Evolutionary conservation across 1,140 invertebrate species (phyloP), one percentile per base, ranked within the genome.

Genomic region (Lasioglossum albipes): DNA sequence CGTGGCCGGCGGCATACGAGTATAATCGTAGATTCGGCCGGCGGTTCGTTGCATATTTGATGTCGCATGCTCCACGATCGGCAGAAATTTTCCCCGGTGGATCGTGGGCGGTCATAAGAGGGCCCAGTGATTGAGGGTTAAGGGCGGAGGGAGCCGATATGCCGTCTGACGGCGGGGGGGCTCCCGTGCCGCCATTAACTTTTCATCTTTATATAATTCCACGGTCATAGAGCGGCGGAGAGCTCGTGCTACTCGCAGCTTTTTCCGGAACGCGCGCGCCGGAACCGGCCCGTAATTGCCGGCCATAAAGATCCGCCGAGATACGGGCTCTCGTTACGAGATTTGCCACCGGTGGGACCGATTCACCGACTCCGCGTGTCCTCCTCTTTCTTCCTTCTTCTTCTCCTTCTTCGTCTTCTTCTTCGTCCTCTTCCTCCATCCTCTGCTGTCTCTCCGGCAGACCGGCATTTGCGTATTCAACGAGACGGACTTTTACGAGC

Each of bases 61-160:
- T 93, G 87, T 88, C 86, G 89, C 90, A 89, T 92, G 90, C 81
- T 87, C 90, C 90, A 89, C 91, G 92, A 93, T 92, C 91, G 90
- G 84, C 86, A 77, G 91, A 93, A 36, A 92, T 93, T 93, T 92
- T 91, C 90, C 92, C 93, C 82, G 85, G 92, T 90, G 91, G 88
- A 91, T 92, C 92, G 88, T 59, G 57, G 87, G 72, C 88, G 90
- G 90, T 92, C 91, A 91, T 92, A 93, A 92, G 90, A 91, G 89
- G 90, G 87, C 90, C 89, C 92, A 91, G 93, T 93, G 92, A 93
- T 93, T 93, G 92, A 93, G 90, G 91, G 91, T 93, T 93, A 91
- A 88, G 84, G 89, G 88, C 81, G 87, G 86, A 87, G 52, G 52
- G 18, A 16, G 5, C 18, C 88, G 87, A 89, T 75, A 79, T 86